phyloP scores from a whole-genome alignment of 2,113 vertebrate species.

The Ailurus styani region DNA sequence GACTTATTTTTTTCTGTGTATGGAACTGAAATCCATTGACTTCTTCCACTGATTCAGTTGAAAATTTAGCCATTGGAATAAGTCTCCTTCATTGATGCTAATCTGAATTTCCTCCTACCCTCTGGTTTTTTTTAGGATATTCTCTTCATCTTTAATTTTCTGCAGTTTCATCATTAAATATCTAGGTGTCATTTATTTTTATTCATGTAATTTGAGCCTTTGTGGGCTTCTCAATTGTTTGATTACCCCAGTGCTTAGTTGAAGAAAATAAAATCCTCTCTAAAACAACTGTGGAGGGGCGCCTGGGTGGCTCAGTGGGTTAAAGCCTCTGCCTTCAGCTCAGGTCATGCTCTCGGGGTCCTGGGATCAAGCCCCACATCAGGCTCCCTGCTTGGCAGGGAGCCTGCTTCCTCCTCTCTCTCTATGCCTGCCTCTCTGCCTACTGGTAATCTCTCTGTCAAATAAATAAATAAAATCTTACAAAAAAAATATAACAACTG shows the following conservation, averaged over 20 bases:
- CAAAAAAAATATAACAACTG: neutral
- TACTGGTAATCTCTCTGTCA: too few relatives aligned
- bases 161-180: neutral
- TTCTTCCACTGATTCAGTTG: neutral
- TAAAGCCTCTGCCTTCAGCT: too few relatives aligned
- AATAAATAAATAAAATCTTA: too few relatives aligned
- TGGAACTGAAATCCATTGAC: neutral
- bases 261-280: neutral
- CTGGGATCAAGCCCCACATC: too few relatives aligned
- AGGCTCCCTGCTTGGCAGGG: too few relatives aligned
- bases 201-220: neutral
- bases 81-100: neutral
- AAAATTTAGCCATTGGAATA: neutral
- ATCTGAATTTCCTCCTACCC: neutral
- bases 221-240: neutral
- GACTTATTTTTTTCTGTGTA: neutral
- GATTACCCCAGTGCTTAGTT: neutral
- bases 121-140: too few relatives aligned
- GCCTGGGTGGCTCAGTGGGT: too few relatives aligned
- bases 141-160: neutral
- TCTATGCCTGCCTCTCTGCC: too few relatives aligned
- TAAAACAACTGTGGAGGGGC: neutral
- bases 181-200: neutral
- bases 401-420: too few relatives aligned
- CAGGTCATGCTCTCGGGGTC: too few relatives aligned